Evolutionary conservation across 2,888 invertebrate genomes (phyloP), one percentile per base, ranked within the genome.

Genomic region (Philereme vetulata): DNA sequence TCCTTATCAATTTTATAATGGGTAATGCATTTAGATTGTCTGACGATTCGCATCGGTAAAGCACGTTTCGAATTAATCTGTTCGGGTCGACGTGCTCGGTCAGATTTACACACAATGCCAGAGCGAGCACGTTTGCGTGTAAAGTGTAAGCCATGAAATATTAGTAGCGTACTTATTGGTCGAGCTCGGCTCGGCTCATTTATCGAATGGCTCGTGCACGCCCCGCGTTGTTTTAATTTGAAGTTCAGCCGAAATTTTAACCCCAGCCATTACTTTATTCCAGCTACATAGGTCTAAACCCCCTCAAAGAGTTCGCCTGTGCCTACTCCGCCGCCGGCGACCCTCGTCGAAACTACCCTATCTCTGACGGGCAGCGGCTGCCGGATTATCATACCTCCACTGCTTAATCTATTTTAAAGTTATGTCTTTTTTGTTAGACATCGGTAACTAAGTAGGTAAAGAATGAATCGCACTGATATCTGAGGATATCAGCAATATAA

Each of bases 91-190:
- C 75, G 81, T 78, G 83, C 80, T 77, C 72, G 72, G 68, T 71
- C 70, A 72, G 78, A 87, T 86, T 88, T 84, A 82, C 86, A 88
- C 81, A 88, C 85, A 86, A 88, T 85, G 78, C 78, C 70, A 70
- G 70, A 71, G 75, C 74, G 73, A 72, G 75, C 80, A 77, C 79
- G 80, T 78, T 82, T 82, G 81, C 78, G 80, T 84, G 79, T 78
- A 80, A 82, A 84, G 21, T 21, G 38, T 38, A 38, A 38, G 8
- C 82, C 77, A 81, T 85, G 81, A 84, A 82, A 84, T 85, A 82
- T 84, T 82, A 81, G 77, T 77, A 75, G 74, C 70, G 69, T 71
- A 74, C 72, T 72, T 71, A 74, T 75, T 80, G 79, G 74, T 71
- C 71, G 69, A 71, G 69, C 67, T 67, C 53, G 62, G 56, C 32